A percentile compares a stretch with the other conserved stretches of the same genome.
Conservation (phyloP, 2,888 invertebrate genomes). For the Amphipoea lucens region DNA sequence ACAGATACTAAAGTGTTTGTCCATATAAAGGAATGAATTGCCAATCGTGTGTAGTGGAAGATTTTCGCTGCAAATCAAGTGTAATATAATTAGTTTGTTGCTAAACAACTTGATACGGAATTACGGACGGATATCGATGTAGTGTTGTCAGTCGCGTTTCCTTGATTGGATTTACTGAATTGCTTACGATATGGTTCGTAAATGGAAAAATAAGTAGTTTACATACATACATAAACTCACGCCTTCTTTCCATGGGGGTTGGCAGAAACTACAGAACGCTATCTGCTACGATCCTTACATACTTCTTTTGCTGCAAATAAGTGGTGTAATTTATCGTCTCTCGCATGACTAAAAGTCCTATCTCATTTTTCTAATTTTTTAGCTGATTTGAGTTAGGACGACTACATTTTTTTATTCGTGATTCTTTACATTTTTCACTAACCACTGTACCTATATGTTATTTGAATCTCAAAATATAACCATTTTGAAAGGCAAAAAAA, state of each 20-base stretch:
- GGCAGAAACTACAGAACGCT: background rate
- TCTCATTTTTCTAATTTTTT: no score
- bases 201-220: slow-evolving; percentile 13
- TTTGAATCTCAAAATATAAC: no score
- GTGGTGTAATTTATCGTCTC: background rate
- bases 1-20: slow-evolving; percentile 27
- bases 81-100: slow-evolving; percentile 44
- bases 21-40: slow-evolving; percentile 31
- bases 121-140: slow-evolving; percentile 18
- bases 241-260: background rate
- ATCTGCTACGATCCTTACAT: background rate
- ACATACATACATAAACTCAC: background rate
- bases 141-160: slow-evolving; percentile 49
- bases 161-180: slow-evolving; percentile 42
- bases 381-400: no score
- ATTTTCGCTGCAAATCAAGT: slow-evolving; percentile 52
- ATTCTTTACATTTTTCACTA: no score
- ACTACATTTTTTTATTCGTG: no score
- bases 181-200: slow-evolving; percentile 14
- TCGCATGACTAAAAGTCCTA: no score
- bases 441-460: no score
- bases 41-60: slow-evolving; percentile 42
- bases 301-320: slow-evolving; percentile 2
- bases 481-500: no score
- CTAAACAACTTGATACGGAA: slow-evolving; percentile 33